These are phyloP conservation scores for Halocaridina rubra DNA, from an alignment of 2,888 invertebrate genomes.

Conservation along the genomic window DNA sequence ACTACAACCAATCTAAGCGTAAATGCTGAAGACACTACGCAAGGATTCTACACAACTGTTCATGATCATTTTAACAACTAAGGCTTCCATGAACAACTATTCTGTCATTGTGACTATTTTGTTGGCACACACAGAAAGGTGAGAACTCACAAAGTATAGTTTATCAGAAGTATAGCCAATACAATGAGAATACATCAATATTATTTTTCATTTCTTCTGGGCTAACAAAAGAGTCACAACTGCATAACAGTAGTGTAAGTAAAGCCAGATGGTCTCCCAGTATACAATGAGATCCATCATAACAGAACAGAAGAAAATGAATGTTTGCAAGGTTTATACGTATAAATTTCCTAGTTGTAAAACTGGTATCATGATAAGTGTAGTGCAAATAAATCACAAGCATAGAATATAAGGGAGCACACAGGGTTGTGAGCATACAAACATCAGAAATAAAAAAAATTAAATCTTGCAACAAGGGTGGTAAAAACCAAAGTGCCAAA, in stretches of 20 bases:
- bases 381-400: conserved; percentile 40
- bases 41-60: conserved; percentile 36
- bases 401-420: conserved; percentile 38
- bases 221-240: too few relatives aligned
- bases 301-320: not conserved
- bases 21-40: conserved; percentile 53
- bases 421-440: conserved; percentile 20
- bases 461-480: not conserved
- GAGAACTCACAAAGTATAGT: not conserved
- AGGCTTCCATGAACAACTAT: not conserved
- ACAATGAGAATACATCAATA: too few relatives aligned
- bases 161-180: too few relatives aligned
- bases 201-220: too few relatives aligned
- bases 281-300: too few relatives aligned
- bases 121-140: not conserved
- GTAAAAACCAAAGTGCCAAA: too few relatives aligned
- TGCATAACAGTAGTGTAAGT: too few relatives aligned
- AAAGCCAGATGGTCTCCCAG: too few relatives aligned
- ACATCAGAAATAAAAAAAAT: not conserved
- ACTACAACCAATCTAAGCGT: conserved; percentile 57
- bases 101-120: not conserved
- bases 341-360: not conserved
- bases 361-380: conserved; percentile 17
- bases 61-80: conserved; percentile 6
- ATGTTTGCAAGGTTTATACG: not conserved